phyloP scores from a whole-genome alignment of 1,140 invertebrate genomes.

The Dolichoris vasculosae region DNA sequence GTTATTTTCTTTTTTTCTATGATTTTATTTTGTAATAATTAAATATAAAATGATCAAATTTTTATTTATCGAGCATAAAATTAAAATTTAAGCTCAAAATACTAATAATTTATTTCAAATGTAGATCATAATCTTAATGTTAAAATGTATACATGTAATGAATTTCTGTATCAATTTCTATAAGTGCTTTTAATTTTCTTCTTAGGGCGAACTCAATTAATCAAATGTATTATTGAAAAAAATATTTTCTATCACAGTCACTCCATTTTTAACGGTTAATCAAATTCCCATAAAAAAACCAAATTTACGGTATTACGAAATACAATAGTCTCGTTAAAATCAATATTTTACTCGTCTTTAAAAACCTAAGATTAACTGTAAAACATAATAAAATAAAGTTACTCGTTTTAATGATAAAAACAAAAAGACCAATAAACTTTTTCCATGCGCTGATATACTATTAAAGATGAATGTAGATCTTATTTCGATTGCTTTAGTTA shows the following conservation, averaged over 20 bases:
- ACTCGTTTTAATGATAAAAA: not conserved
- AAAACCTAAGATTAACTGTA: not conserved
- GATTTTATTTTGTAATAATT: too few relatives aligned
- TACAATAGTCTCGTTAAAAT: not conserved
- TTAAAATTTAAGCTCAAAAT: not conserved
- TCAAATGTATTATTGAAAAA: not conserved
- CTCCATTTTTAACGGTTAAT: not conserved
- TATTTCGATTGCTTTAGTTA: not conserved
- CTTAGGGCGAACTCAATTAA: not conserved
- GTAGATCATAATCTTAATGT: not conserved
- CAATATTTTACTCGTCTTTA: not conserved
- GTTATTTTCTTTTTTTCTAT: not conserved
- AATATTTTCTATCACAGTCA: not conserved
- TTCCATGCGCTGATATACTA: not conserved
- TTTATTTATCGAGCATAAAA: not conserved
- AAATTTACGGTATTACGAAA: not conserved
- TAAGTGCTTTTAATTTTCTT: not conserved
- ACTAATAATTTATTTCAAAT: too few relatives aligned
- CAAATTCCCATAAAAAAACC: not conserved
- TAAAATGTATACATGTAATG: not conserved
- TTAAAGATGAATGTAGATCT: too few relatives aligned
- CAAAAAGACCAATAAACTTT: not conserved
- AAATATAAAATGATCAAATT: not conserved
- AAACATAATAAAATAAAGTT: not conserved
- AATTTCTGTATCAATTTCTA: not conserved